Evolutionary conservation across 2,113 vertebrate genomes (phyloP).

Genomic region (Maccullochella peelii): DNA sequence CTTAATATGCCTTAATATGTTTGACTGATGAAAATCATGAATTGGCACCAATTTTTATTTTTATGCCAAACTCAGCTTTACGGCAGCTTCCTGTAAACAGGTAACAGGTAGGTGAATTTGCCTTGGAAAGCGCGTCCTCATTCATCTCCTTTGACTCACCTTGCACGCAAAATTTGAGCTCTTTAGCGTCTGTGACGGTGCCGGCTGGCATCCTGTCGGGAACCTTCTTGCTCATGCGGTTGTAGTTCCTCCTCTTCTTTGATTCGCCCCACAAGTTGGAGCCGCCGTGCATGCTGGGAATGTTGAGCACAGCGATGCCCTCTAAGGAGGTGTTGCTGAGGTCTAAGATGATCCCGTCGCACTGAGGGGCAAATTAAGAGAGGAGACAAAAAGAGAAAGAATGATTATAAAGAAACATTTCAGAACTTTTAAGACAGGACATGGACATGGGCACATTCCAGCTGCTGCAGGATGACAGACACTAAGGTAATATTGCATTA

Average conservation of each 20-base stretch:
- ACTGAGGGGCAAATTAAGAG: slow-evolving; percentile 79
- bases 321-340: slow-evolving; percentile 92
- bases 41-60: too few species aligned
- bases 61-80: neutral
- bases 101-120: neutral
- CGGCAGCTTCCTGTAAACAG: neutral
- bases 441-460: neutral
- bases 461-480: neutral
- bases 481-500: neutral
- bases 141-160: slow-evolving; percentile 82
- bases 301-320: slow-evolving; percentile 95
- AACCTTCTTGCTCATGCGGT: slow-evolving; percentile 89
- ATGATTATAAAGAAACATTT: neutral
- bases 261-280: slow-evolving; percentile 96
- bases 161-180: slow-evolving; percentile 95
- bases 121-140: rapidly evolving
- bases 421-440: neutral
- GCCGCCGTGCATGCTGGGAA: slow-evolving; percentile 97
- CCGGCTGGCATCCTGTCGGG: slow-evolving; percentile 78
- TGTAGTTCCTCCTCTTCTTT: slow-evolving; percentile 91
- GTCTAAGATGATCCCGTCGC: slow-evolving; percentile 91
- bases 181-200: slow-evolving; percentile 90
- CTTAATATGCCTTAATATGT: neutral
- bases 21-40: neutral
- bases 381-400: neutral